A percentile compares a stretch with the other conserved stretches of the same genome.
These are phyloP conservation scores for Scaptomyza tumidula DNA, from an alignment of 2,888 invertebrate species.

Conservation along the genomic window DNA sequence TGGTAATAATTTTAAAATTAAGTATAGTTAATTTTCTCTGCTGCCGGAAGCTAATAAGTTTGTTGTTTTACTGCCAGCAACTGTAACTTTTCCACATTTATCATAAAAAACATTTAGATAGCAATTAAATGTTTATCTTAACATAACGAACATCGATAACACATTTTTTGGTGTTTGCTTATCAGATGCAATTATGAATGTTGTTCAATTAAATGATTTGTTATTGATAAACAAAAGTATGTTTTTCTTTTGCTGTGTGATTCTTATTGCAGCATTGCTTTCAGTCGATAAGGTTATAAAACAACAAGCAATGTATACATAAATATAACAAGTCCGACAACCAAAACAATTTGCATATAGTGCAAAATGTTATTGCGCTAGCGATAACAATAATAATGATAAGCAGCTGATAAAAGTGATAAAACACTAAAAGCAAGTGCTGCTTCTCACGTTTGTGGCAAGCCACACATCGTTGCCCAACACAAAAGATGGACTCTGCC, in stretches of 20 bases:
- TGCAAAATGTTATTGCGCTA: slow-evolving; percentile 6
- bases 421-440: neutral
- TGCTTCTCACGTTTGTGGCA: slow-evolving; percentile 3
- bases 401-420: neutral
- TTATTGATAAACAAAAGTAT: slow-evolving; percentile 14
- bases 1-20: neutral
- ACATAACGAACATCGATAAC: neutral
- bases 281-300: slow-evolving; percentile 12
- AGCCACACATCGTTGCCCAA: neutral
- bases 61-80: neutral
- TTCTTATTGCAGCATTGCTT: too few species aligned
- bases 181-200: neutral
- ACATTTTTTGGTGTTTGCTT: neutral
- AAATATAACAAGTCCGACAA: slow-evolving; percentile 8
- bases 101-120: neutral
- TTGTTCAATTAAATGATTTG: slow-evolving; percentile 12
- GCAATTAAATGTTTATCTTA: slow-evolving; percentile 6
- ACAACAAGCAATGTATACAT: slow-evolving; percentile 30
- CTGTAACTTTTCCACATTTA: neutral
- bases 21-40: neutral
- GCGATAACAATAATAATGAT: slow-evolving; percentile 10
- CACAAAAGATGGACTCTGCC: neutral
- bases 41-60: neutral
- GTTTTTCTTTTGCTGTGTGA: neutral
- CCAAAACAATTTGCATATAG: slow-evolving; percentile 13